A percentile compares a stretch with the other conserved stretches of the same genome.
These are phyloP conservation scores for Taenioides sp. DNA, from an alignment of 2,797 vertebrate genomes.

Conservation along the genomic window DNA sequence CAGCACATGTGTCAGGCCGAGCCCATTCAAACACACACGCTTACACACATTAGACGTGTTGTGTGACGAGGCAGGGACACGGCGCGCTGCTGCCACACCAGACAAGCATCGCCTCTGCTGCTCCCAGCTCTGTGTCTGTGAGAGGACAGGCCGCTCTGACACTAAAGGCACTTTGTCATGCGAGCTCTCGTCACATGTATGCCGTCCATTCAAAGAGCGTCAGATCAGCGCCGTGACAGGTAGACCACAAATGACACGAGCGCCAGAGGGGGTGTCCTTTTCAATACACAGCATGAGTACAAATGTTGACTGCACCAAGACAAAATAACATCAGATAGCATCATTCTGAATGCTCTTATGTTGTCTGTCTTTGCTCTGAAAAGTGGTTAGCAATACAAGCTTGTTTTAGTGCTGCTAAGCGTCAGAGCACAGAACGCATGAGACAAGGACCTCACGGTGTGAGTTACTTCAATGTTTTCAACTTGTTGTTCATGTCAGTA, in stretches of 20 bases:
- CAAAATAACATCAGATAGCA: slow-evolving; percentile 63
- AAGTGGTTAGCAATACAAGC: slow-evolving; percentile 16
- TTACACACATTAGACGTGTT: slow-evolving; percentile 57
- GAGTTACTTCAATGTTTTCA: slow-evolving; percentile 15
- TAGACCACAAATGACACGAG: slow-evolving; percentile 69
- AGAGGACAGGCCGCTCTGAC: slow-evolving; percentile 68
- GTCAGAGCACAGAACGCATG: slow-evolving; percentile 16
- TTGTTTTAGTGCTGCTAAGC: slow-evolving; percentile 2
- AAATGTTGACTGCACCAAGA: slow-evolving; percentile 30
- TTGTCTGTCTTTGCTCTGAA: slow-evolving; percentile 31
- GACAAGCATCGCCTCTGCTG: slow-evolving; percentile 65
- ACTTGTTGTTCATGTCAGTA: slow-evolving; percentile 40
- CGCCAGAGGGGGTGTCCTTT: slow-evolving; percentile 68
- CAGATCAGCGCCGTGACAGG: slow-evolving; percentile 67
- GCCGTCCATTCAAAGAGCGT: slow-evolving; percentile 64
- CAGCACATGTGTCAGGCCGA: slow-evolving; percentile 78
- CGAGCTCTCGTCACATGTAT: slow-evolving; percentile 63
- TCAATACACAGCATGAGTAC: slow-evolving; percentile 47
- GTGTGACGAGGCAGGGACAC: slow-evolving; percentile 52
- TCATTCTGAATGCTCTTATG: slow-evolving; percentile 49
- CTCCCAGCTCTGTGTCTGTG: slow-evolving; percentile 69
- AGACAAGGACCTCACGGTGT: slow-evolving; percentile 28
- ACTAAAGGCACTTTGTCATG: slow-evolving; percentile 69
- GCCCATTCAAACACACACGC: slow-evolving; percentile 72
- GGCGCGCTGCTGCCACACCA: slow-evolving; percentile 60